Conservation (phyloP, 2,113 vertebrate genomes). For the Cyphomyrus discorhynchus region DNA sequence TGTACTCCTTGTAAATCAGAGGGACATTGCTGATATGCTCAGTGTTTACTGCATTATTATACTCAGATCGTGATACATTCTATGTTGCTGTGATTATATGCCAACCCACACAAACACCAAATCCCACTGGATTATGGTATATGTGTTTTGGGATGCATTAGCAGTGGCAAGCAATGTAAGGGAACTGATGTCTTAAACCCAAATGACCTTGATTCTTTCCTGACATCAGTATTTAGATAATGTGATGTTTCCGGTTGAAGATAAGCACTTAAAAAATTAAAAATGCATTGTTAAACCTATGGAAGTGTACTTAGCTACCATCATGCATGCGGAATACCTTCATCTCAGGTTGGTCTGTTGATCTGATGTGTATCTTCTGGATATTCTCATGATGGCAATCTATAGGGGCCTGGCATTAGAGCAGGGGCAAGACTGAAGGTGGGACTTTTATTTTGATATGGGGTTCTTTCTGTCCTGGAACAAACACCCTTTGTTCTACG, state of each 20-base stretch:
- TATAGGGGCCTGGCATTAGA: not conserved
- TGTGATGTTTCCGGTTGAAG: not conserved
- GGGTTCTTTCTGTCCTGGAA: not conserved
- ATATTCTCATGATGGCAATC: not conserved
- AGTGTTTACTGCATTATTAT: not conserved
- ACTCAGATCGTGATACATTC: not conserved
- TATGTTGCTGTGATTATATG: not conserved
- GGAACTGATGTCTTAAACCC: not conserved
- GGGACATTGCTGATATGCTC: not conserved
- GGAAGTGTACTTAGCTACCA: not conserved
- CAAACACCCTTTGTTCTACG: not conserved
- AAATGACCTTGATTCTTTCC: not conserved
- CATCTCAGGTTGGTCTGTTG: not conserved
- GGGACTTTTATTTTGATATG: not conserved
- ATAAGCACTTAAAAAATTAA: not conserved
- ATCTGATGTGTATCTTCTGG: not conserved
- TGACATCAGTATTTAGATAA: not conserved
- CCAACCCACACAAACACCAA: not conserved
- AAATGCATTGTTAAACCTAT: not conserved
- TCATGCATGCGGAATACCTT: not conserved
- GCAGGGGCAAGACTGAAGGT: not conserved
- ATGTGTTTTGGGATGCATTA: not conserved
- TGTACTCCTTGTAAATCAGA: not conserved
- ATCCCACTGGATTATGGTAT: not conserved
- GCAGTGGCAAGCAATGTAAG: not conserved